phyloP scores from a whole-genome alignment of 2,113 vertebrate genomes.

The Nothobranchius furzeri region DNA sequence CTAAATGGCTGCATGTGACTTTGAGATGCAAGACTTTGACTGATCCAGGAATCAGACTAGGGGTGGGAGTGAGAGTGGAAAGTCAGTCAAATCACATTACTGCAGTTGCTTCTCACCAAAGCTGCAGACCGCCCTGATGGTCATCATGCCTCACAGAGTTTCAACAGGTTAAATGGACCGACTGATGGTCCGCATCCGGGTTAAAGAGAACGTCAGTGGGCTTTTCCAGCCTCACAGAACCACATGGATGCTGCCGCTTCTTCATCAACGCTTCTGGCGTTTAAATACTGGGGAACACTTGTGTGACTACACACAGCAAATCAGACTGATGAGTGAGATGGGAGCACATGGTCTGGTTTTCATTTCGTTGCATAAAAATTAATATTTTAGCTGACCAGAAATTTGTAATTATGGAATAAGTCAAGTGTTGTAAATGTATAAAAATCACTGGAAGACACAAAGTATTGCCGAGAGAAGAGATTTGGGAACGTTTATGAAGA shows the following conservation, averaged over 20 bases:
- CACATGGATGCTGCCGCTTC: not conserved
- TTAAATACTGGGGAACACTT: not conserved
- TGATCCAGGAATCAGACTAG: slow-evolving; percentile 51
- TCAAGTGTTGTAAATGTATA: no score
- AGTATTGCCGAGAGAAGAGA: no score
- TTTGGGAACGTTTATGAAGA: no score
- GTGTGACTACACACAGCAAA: not conserved
- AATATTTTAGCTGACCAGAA: no score
- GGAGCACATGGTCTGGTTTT: no score
- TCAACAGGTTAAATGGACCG: slow-evolving; percentile 64
- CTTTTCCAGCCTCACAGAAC: not conserved
- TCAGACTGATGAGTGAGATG: not conserved
- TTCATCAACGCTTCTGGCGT: not conserved
- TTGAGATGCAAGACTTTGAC: slow-evolving; percentile 65
- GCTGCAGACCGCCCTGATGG: slow-evolving; percentile 30
- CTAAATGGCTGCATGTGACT: slow-evolving; percentile 62
- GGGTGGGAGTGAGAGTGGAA: slow-evolving; percentile 41
- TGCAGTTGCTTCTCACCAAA: slow-evolving; percentile 56
- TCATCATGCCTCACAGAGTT: slow-evolving; percentile 62
- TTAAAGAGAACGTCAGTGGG: slow-evolving; percentile 24
- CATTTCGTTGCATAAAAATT: no score
- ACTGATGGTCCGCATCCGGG: slow-evolving; percentile 69
- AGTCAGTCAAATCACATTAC: slow-evolving; percentile 70
- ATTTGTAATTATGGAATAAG: no score
- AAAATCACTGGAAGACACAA: no score